These are phyloP conservation scores for Drosophila lacertosa DNA, from an alignment of 1,140 invertebrate genomes.

Conservation along the genomic window DNA sequence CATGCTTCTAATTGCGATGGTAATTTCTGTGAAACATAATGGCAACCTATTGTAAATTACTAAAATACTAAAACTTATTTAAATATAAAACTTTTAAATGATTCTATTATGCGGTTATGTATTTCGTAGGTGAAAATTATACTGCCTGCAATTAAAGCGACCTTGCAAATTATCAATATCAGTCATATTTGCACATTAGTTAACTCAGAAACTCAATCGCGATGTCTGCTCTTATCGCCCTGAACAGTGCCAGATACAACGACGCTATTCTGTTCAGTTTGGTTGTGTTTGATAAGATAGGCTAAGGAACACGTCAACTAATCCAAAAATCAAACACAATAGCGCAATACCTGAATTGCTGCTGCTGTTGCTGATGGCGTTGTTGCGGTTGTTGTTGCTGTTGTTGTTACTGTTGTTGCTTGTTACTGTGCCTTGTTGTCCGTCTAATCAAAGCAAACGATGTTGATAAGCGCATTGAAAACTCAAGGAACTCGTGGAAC, in stretches of 20 bases:
- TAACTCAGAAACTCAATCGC: not conserved
- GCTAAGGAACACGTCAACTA: conserved; percentile 36
- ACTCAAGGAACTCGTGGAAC: not conserved
- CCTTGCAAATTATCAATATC: conserved; percentile 2
- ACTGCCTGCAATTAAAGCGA: not conserved
- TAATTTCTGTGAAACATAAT: too few species aligned
- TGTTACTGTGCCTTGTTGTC: conserved; percentile 21
- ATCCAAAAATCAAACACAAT: conserved; percentile 37
- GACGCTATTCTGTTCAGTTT: conserved; percentile 11
- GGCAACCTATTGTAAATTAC: too few species aligned
- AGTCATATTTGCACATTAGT: not conserved
- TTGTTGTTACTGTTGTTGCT: not conserved
- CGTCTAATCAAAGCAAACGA: conserved; percentile 37
- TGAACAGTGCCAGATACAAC: conserved; percentile 2
- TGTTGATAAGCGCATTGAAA: conserved; percentile 39
- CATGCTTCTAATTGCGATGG: too few species aligned
- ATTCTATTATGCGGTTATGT: too few species aligned
- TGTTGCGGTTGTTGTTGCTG: conserved; percentile 17
- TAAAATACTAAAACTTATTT: too few species aligned
- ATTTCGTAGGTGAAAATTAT: too few species aligned
- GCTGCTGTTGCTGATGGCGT: conserved; percentile 2
- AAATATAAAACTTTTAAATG: too few species aligned
- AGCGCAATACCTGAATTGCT: conserved; percentile 27
- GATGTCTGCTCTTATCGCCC: conserved; percentile 24
- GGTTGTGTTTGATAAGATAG: conserved; percentile 39